Base-by-base conservation (phyloP, 64 coral and sea anemone species). In the Stylophora pistillata region DNA sequence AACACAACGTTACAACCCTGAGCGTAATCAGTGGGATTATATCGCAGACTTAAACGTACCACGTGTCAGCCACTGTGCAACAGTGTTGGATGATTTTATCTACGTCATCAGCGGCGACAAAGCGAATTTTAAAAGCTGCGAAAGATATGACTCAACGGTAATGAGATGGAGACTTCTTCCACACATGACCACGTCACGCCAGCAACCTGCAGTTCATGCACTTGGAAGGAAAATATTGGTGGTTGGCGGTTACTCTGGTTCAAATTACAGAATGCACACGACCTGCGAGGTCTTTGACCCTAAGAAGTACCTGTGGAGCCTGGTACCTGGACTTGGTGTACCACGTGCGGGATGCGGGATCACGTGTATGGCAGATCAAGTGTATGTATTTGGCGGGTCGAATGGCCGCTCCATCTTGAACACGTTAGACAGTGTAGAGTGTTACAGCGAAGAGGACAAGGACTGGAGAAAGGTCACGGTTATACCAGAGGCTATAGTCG, bases 281-380 rank as follows among this genome's bases (percentile, higher is more conserved):
- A 88, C 55, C 12, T 88, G 86, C 16, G 86, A 88, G 54, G 55
- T 88, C 15, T 88, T 76, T 52, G 37, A 88, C 52, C 86, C 86
- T 61, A 59, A 62, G 37, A 56, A 25, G 9, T 59, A 78, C 56
- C 72, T 41, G 7, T 88, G 86, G 86, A 62, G 34, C 14, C 28
- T 47, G 14, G 56, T 88, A 68, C 23, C 54, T 75, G 58, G 86
- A 30, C 73, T 88, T 73, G 55, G 29, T 21, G 27, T 52, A 47
- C 86, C 86, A 25, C 73, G 86, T 16, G 86, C 86, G 27, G 86
- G 15, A 16, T 88, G 86, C 37, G 73, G 74, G 11, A 26, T 88
- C 18, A 71, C 31, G 15, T 25, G 74, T 13, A n/a, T 64, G 20
- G 55, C 33, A 78, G 55, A 62, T 63, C 47, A 69, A 15, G 55